phyloP scores from a whole-genome alignment of 2,113 vertebrate species.

The Zosterops japonicus region DNA sequence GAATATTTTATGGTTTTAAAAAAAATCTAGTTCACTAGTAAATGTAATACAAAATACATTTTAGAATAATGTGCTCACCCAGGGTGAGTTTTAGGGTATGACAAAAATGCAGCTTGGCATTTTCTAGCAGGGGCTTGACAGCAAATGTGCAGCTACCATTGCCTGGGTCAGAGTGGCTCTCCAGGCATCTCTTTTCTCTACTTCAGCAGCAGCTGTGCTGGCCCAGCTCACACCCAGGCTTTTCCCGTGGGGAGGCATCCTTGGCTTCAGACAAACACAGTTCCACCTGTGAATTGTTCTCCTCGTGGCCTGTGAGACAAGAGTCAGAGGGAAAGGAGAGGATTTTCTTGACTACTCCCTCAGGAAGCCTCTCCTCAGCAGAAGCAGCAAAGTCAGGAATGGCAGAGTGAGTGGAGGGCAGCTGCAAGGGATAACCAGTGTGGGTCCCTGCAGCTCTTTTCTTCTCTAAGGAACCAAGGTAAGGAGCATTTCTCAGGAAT shows the following conservation, averaged over 20 bases:
- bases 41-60: neutral
- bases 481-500: neutral
- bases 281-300: neutral
- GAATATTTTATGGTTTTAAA: neutral
- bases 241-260: neutral
- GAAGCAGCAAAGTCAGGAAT: neutral
- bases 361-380: neutral
- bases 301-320: neutral
- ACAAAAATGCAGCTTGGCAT: neutral
- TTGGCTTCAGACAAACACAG: neutral
- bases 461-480: neutral
- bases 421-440: neutral
- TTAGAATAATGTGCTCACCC: neutral
- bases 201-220: neutral
- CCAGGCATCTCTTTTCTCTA: accelerated
- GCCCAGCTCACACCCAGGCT: neutral
- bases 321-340: neutral
- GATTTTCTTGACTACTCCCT: neutral
- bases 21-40: neutral
- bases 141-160: neutral
- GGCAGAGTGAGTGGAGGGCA: neutral
- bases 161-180: neutral
- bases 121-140: neutral
- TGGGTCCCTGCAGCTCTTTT: neutral
- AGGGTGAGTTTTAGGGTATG: neutral